Evolutionary conservation across 2,888 invertebrate genomes (phyloP).

Genomic region (Oscheius sp.): DNA sequence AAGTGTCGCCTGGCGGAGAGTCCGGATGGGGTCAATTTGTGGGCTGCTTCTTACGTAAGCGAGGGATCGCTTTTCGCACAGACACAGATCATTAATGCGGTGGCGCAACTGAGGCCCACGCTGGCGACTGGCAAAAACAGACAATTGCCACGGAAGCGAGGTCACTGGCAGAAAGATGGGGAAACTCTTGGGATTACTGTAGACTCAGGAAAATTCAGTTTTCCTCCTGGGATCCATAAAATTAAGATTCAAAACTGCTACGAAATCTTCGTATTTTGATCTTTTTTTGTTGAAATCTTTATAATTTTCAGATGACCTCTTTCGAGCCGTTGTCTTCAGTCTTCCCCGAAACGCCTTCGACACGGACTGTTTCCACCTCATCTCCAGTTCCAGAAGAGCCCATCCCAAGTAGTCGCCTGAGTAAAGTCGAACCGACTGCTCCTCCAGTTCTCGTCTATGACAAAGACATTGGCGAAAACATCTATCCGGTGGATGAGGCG

Average conservation of each 20-base stretch:
- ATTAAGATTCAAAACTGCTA: not conserved
- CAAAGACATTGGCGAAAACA: slow-evolving; percentile 47
- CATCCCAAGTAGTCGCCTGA: slow-evolving; percentile 4
- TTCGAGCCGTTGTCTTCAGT: slow-evolving; percentile 28
- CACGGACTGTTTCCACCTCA: not conserved
- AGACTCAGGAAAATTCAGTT: no score
- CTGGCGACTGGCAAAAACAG: slow-evolving; percentile 13
- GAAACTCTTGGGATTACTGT: not conserved
- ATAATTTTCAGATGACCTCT: slow-evolving; percentile 43
- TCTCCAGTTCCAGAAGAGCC: slow-evolving; percentile 32
- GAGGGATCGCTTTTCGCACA: slow-evolving; percentile 21
- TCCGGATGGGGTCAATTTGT: slow-evolving; percentile 20
- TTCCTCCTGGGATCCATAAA: no score
- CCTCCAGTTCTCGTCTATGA: slow-evolving; percentile 31
- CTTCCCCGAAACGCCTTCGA: not conserved
- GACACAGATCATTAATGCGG: slow-evolving; percentile 25
- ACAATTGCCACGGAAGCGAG: not conserved
- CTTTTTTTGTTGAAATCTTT: not conserved
- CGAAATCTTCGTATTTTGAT: not conserved
- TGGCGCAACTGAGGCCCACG: slow-evolving; percentile 19
- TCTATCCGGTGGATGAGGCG: slow-evolving; percentile 44
- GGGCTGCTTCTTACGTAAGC: slow-evolving; percentile 16
- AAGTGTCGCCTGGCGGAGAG: no score
- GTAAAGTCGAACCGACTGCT: slow-evolving; percentile 11
- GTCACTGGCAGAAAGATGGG: not conserved